Base-by-base conservation (phyloP, 2,888 invertebrate genomes). In the Lycocerus yunnanus region DNA sequence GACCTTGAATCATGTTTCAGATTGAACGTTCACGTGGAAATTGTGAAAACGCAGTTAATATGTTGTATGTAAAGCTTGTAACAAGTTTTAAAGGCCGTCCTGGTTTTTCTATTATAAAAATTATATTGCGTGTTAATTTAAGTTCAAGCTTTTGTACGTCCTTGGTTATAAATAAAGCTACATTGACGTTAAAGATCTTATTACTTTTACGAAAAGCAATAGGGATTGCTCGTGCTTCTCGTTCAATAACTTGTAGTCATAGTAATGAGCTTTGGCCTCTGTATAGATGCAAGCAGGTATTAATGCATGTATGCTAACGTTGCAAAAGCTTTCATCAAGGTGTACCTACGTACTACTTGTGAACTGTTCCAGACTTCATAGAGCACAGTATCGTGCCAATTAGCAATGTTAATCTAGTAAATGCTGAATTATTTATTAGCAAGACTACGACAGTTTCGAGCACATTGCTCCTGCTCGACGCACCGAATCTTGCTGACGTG, bases 381-480 rank as follows among this genome's bases (percentile, higher is more conserved):
- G 58, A 43, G 13, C 43, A 68, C 21, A 68, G 69, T 63, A 60
- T 68, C 20, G 60, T 65, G 68, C 68, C 68, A 76, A 76, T 76
- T 76, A 76, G 71, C 76, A 76, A 76, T 73, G 73, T 73, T 76
- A 76, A 73, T 73, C 71, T 76, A 69, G 68, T 71, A 73, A 73
- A 72, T 73, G 68, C 76, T 73, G 73, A 73, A 76, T 72, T 75
- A 75, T 75, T 75, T 73, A 75, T 72, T 67, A 75, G 75, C 65
- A 60, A 68, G 59, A 20, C 68, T 71, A 68, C 71, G 69, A 66
- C 73, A 73, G 27, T 70, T 73, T 67, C 69, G 43, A 69, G 73
- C 69, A 66, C 43, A 72, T 68, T 67, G 72, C 68, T 61, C 15
- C 72, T 43, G 58, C 16, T 59, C 69, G 21, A 66, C 69, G 66